phyloP scores from a whole-genome alignment of 2,888 invertebrate species.

The Synergus itoensis region DNA sequence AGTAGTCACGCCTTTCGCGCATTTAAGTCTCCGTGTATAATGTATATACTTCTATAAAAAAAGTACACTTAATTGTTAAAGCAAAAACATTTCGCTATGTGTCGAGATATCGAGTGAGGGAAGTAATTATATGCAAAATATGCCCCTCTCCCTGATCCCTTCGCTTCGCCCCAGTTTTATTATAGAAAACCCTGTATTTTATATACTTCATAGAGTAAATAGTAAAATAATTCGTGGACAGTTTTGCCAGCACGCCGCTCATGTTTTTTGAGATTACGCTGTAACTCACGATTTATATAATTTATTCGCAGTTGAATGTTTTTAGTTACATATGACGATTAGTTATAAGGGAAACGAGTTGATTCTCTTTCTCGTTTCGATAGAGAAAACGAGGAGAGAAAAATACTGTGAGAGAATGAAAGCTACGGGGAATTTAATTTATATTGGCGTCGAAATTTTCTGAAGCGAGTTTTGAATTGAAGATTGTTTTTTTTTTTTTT shows the following conservation, averaged over 20 bases:
- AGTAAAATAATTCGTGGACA: slow-evolving; percentile 31
- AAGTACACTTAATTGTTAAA: slow-evolving; percentile 66
- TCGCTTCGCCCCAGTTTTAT: slow-evolving; percentile 28
- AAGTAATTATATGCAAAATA: slow-evolving; percentile 19
- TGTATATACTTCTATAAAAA: slow-evolving; percentile 64
- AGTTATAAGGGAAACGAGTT: slow-evolving; percentile 18
- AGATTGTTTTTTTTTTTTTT: background rate
- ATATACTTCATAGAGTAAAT: slow-evolving; percentile 27
- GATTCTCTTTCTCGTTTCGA: slow-evolving; percentile 20
- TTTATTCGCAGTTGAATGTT: slow-evolving; percentile 44
- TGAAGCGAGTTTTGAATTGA: slow-evolving; percentile 27
- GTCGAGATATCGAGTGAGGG: slow-evolving; percentile 38
- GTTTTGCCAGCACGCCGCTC: slow-evolving; percentile 35
- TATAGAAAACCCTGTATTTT: slow-evolving; percentile 28
- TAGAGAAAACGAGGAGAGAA: slow-evolving; percentile 10
- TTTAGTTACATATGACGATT: slow-evolving; percentile 26
- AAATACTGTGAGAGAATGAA: slow-evolving; percentile 25
- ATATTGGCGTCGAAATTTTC: slow-evolving; percentile 21
- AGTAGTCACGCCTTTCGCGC: slow-evolving; percentile 49
- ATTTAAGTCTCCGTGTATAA: slow-evolving; percentile 66
- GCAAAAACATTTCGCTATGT: slow-evolving; percentile 63
- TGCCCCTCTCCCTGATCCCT: background rate
- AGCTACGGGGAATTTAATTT: slow-evolving; percentile 12
- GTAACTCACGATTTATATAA: slow-evolving; percentile 42
- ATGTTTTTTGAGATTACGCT: slow-evolving; percentile 33